Evolutionary conservation across 2,113 vertebrate species (phyloP).

Genomic region (Ameiurus melas): DNA sequence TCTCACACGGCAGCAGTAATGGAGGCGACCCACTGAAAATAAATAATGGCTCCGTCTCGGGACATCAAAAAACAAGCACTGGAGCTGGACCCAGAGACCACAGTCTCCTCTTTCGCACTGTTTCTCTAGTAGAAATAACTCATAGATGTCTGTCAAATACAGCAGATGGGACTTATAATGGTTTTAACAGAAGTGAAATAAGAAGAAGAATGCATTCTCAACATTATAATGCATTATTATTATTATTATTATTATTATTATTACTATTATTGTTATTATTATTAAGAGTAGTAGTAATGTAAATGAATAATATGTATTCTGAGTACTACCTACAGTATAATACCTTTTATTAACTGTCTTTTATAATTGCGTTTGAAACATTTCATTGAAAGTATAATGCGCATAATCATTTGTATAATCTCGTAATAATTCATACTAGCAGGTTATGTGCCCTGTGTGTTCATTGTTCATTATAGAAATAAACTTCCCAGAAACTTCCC

Average conservation of each 20-base stretch:
- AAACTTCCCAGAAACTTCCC: background rate
- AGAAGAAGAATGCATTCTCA: background rate
- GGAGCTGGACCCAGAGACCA: background rate
- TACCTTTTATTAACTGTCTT: too few relatives aligned
- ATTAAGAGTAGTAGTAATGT: background rate
- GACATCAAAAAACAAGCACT: conserved; percentile 29
- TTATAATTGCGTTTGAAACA: too few relatives aligned
- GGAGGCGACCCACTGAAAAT: conserved; percentile 1
- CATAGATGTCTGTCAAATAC: background rate
- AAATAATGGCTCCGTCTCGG: conserved; percentile 2
- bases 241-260: background rate
- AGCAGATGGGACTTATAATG: background rate
- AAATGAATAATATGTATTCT: background rate
- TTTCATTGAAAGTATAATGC: too few relatives aligned
- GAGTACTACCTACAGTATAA: too few relatives aligned
- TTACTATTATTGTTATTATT: background rate
- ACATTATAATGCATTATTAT: background rate
- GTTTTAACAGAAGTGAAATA: background rate
- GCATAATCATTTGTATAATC: background rate
- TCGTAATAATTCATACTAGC: background rate
- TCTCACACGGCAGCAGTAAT: conserved; percentile 12
- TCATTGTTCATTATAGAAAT: background rate
- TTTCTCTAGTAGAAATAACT: background rate
- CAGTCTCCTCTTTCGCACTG: conserved; percentile 12
- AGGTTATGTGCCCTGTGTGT: background rate